Percentiles rank a stretch among this genome's conserved stretches.
phyloP scores from a whole-genome alignment of 2,797 vertebrate genomes.

The Tapirus indicus region DNA sequence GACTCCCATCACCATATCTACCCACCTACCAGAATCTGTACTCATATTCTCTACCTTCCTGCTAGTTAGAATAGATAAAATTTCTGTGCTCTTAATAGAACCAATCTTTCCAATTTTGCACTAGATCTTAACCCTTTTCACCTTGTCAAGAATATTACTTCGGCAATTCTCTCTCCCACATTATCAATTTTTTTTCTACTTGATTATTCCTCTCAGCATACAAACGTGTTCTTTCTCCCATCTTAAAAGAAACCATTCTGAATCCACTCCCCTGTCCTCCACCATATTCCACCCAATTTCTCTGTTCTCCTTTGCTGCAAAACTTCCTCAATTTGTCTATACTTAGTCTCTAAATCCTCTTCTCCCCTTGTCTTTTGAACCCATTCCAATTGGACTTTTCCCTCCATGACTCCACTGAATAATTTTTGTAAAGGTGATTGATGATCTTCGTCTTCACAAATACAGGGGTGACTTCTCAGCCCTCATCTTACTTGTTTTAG shows the following conservation, averaged over 20 bases:
- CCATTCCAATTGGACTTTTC: background rate
- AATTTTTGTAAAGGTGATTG: background rate
- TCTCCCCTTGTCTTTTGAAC: background rate
- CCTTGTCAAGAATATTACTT: background rate
- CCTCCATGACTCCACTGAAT: background rate
- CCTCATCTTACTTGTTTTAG: background rate
- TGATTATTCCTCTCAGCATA: background rate
- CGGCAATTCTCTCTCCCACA: background rate
- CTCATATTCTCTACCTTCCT: background rate
- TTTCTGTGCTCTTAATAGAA: background rate
- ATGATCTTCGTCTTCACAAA: background rate
- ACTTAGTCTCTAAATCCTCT: background rate
- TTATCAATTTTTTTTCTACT: background rate
- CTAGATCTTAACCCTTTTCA: background rate
- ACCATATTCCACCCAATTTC: background rate
- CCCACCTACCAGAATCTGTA: background rate
- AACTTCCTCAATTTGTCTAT: background rate
- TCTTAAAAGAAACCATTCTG: background rate
- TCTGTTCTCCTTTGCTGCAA: background rate
- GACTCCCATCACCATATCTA: background rate
- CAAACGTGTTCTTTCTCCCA: background rate
- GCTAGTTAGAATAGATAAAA: background rate
- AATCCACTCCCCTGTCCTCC: background rate
- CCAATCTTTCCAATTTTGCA: background rate
- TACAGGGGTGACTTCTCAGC: background rate